Base-by-base conservation (phyloP, 2,888 invertebrate genomes). In the Latrodectus elegans region DNA sequence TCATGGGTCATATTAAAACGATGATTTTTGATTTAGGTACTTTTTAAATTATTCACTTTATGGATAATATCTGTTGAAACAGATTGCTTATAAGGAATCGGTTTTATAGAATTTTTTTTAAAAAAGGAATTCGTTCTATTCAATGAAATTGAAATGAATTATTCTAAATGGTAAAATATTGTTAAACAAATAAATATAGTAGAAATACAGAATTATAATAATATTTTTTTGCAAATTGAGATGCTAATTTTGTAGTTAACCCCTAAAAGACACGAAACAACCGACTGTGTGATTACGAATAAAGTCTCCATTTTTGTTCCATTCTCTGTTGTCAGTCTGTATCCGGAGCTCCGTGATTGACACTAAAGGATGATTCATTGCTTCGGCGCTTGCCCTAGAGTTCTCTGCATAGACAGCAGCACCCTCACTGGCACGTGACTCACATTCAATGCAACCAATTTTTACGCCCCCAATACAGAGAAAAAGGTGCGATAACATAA, bases 321-420 rank as follows among this genome's bases (percentile, higher is more conserved):
- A 79, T 85, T 60, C 79, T 70, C 49, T 60, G 68, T 70, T 74
- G 84, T 85, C 84, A 79, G 55, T 79, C 79, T 70, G 52, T 75
- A 86, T 80, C 85, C 80, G 53, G 68, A n/a, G 75, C 71, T 51
- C 51, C 68, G 53, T 80, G 85, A 86, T 86, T 86, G 85, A 86
- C 85, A 86, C 71, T 80, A 80, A 86, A 80, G 64, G 85, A 86
- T 86, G 85, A 86, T 80, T 86, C 85, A 86, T 80, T 80, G 85
- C 75, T 52, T 1, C 26, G 8, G 38, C 70, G 67, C 65, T 38
- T 4, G 17, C 75, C 55, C 81, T 22, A 14, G 64, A 51, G 6
- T 8, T 22, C 52, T n/a, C 14, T 17, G 14, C 60, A 60, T n/a
- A 17, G 49, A 49, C 84, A 60, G 38, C 77, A 52, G 55, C 53